Evolutionary conservation across 2,113 vertebrate genomes (phyloP).

Genomic region (Apeltes quadracus): DNA sequence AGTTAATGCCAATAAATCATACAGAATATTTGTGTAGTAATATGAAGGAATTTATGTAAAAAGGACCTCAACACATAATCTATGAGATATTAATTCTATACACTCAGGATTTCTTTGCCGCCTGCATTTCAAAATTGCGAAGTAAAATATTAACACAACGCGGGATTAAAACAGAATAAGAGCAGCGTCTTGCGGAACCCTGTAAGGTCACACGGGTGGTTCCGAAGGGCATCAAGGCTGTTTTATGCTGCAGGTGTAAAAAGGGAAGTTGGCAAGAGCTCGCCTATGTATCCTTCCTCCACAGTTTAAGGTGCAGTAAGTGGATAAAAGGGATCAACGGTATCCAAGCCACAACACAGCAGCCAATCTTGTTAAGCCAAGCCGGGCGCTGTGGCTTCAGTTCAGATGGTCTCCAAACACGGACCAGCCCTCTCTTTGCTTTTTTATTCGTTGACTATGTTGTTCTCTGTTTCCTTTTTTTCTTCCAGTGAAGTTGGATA

Average conservation of each 20-base stretch:
- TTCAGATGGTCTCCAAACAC: slow-evolving; percentile 40
- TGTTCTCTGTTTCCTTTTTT: neutral
- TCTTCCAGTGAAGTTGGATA: neutral
- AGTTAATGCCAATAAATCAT: neutral
- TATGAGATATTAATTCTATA: neutral
- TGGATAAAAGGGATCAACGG: slow-evolving; percentile 72
- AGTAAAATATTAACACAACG: neutral
- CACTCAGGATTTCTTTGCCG: neutral
- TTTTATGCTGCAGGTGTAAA: slow-evolving; percentile 19
- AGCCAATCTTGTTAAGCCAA: slow-evolving; percentile 68
- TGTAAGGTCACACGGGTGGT: slow-evolving; percentile 4
- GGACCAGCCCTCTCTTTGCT: neutral
- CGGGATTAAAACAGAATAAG: neutral
- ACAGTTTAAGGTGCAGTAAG: slow-evolving; percentile 66
- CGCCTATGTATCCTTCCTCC: slow-evolving; percentile 39
- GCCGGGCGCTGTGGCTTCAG: slow-evolving; percentile 20
- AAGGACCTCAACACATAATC: neutral
- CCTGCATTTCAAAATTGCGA: neutral
- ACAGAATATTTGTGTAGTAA: neutral
- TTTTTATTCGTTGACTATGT: slow-evolving; percentile 3
- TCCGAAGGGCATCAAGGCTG: slow-evolving; percentile 12
- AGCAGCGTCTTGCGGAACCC: neutral
- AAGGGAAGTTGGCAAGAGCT: slow-evolving; percentile 27
- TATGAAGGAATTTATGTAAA: neutral
- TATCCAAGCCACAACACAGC: slow-evolving; percentile 54